Conservation (phyloP, 2,113 vertebrate species). For the Echinops telfairi region DNA sequence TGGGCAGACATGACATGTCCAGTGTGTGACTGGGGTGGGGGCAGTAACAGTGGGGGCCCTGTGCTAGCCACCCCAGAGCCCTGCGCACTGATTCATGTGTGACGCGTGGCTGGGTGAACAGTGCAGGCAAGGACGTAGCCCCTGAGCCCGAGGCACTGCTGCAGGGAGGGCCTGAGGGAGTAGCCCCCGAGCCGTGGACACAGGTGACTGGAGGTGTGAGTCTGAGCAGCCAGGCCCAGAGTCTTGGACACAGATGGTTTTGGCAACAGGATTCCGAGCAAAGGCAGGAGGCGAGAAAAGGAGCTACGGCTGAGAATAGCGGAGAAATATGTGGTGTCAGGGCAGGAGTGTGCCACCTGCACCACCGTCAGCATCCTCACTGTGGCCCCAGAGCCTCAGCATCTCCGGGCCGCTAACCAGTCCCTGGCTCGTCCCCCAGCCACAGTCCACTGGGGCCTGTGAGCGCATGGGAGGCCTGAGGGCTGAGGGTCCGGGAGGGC, state of each 20-base stretch:
- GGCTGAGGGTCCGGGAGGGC: neutral
- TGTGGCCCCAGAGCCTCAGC: conserved; percentile 50
- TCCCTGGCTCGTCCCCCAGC: neutral
- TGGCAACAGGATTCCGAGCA: conserved; percentile 88
- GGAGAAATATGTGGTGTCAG: conserved; percentile 83
- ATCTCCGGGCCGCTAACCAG: neutral
- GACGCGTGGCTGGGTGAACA: no score
- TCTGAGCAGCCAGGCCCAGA: conserved; percentile 41
- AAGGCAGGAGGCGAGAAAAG: conserved; percentile 85
- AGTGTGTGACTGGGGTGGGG: neutral
- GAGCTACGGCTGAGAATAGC: conserved; percentile 83
- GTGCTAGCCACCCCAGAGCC: no score
- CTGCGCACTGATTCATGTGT: no score
- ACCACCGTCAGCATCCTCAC: neutral
- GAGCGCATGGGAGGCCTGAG: neutral
- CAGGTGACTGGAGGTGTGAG: neutral
- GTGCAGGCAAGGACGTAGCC: no score
- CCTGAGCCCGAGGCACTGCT: no score
- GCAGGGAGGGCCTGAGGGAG: no score
- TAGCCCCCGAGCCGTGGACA: neutral
- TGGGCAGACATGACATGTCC: neutral
- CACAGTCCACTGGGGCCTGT: neutral
- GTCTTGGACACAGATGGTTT: conserved; percentile 71
- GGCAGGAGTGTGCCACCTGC: conserved; percentile 39
- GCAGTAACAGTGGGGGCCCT: no score